Evolutionary conservation across 92 coral and sea anemone species (phyloP).

Genomic region (Umimayanthus chanpuru): DNA sequence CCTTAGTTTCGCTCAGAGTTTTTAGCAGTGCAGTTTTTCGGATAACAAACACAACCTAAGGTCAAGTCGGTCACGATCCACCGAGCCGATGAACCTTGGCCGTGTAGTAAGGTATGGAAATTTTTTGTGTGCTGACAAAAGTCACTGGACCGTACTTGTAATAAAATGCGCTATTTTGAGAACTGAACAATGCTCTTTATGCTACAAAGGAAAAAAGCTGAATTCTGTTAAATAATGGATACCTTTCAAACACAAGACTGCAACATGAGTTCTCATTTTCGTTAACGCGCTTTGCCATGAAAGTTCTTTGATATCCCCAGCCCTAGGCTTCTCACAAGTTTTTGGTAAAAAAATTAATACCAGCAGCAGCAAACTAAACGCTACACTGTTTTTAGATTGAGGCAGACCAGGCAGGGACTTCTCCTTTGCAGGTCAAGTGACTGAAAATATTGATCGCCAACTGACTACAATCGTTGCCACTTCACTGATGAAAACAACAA

Average conservation of each 20-base stretch:
- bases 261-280: too few relatives aligned
- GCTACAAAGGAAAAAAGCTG: not conserved
- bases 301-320: not conserved
- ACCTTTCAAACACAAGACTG: not conserved
- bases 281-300: not conserved
- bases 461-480: not conserved
- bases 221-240: not conserved
- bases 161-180: slow-evolving; percentile 1
- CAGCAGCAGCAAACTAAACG: too few relatives aligned
- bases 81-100: not conserved
- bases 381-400: too few relatives aligned
- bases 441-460: not conserved
- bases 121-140: slow-evolving; percentile 6
- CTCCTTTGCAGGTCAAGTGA: not conserved
- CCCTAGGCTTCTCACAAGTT: not conserved
- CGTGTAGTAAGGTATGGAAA: not conserved
- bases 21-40: not conserved
- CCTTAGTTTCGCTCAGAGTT: not conserved
- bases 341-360: not conserved
- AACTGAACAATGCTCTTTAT: not conserved
- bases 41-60: too few relatives aligned
- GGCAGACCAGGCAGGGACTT: not conserved
- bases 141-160: slow-evolving; percentile 26
- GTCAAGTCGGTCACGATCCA: not conserved
- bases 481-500: too few relatives aligned